Evolutionary conservation across 2,113 vertebrate genomes (phyloP).

Genomic region (Osmerus mordax): DNA sequence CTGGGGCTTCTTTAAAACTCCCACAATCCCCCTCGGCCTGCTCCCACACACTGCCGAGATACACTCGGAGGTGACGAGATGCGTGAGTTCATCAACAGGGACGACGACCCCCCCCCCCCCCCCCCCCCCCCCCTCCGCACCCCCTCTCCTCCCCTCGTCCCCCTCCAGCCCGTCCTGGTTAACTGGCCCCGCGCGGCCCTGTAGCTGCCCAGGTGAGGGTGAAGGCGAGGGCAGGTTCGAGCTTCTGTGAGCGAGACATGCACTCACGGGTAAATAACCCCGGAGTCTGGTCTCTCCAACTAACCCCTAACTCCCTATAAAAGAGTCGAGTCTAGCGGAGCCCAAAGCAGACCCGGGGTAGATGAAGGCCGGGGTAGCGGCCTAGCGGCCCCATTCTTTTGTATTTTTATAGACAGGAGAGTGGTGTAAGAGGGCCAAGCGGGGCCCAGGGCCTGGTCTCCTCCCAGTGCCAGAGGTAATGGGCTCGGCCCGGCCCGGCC

Average conservation of each 20-base stretch:
- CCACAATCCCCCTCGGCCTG: conserved; percentile 22
- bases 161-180: conserved; percentile 41
- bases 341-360: conserved; percentile 54
- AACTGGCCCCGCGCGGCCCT: conserved; percentile 51
- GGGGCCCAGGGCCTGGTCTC: conserved; percentile 41
- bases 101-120: neutral
- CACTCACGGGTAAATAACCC: conserved; percentile 61
- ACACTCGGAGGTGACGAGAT: conserved; percentile 57
- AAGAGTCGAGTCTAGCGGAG: conserved; percentile 49
- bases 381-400: conserved; percentile 43
- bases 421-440: conserved; percentile 48
- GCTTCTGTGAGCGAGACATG: conserved; percentile 53
- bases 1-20: conserved; percentile 50
- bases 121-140: conserved; percentile 9
- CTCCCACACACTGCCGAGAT: conserved; percentile 39
- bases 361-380: conserved; percentile 43
- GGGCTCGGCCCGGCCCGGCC: conserved; percentile 27
- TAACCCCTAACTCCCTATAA: conserved; percentile 64
- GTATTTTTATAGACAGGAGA: conserved; percentile 61
- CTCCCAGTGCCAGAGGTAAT: conserved; percentile 58
- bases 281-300: conserved; percentile 43
- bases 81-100: conserved; percentile 58
- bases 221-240: conserved; percentile 58
- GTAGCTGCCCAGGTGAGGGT: conserved; percentile 59
- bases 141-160: conserved; percentile 10